Conservation (phyloP, 1,140 invertebrate genomes). For the Saccostrea cuccullata region DNA sequence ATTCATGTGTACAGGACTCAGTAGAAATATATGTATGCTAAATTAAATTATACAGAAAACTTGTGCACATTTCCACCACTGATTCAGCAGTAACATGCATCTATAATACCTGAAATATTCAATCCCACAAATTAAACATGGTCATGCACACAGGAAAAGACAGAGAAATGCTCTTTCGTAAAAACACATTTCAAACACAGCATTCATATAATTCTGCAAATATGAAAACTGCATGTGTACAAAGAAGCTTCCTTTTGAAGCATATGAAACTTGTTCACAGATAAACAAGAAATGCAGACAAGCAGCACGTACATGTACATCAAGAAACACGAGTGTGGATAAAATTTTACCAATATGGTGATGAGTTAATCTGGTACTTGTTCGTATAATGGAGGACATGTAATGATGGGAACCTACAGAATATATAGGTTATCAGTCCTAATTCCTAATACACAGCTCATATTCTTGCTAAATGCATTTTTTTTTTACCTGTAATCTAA, state of each 20-base stretch:
- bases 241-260: not conserved
- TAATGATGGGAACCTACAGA: constrained; percentile 1
- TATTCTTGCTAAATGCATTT: not conserved
- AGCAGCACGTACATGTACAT: not conserved
- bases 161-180: not conserved
- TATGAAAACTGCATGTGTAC: not conserved
- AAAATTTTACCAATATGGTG: constrained; percentile 14
- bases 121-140: not conserved
- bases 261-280: not conserved
- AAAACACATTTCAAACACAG: not conserved
- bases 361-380: constrained; percentile 14
- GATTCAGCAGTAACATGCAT: not conserved
- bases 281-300: not conserved
- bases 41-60: too few relatives aligned
- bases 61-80: too few relatives aligned
- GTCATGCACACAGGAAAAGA: not conserved
- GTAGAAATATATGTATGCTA: too few relatives aligned
- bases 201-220: not conserved
- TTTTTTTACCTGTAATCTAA: too few relatives aligned
- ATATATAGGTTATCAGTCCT: not conserved
- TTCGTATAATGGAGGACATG: constrained; percentile 19
- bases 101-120: not conserved
- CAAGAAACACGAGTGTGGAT: not conserved
- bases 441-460: not conserved
- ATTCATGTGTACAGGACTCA: too few relatives aligned